A percentile compares a stretch with the other conserved stretches of the same genome.
phyloP scores from a whole-genome alignment of 2,113 vertebrate genomes.

The Esox niger region DNA sequence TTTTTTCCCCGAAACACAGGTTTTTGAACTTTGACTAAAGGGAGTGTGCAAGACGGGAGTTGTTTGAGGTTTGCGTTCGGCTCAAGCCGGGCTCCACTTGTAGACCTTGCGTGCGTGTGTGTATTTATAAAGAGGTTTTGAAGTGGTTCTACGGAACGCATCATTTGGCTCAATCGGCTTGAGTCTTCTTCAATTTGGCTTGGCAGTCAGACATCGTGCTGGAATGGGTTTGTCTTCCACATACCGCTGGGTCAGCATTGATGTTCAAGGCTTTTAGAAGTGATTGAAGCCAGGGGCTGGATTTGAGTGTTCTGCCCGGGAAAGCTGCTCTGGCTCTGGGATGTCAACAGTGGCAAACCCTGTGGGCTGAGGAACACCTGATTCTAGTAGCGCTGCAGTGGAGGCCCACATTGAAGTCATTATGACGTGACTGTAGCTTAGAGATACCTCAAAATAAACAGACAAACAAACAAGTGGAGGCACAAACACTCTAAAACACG shows the following conservation, averaged over 20 bases:
- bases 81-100: constrained; percentile 38
- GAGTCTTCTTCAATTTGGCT: constrained; percentile 67
- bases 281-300: constrained; percentile 48
- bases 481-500: no score
- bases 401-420: neutral
- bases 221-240: constrained; percentile 48
- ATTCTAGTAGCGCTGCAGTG: neutral
- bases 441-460: neutral
- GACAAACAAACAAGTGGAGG: neutral
- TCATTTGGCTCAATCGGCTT: constrained; percentile 62
- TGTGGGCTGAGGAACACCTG: constrained; percentile 28
- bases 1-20: neutral
- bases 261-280: constrained; percentile 59
- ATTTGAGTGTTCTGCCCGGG: constrained; percentile 40
- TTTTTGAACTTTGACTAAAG: constrained; percentile 3
- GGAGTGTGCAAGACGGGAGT: constrained; percentile 31
- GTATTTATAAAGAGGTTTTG: constrained; percentile 62
- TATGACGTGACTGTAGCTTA: neutral
- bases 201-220: constrained; percentile 37
- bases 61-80: constrained; percentile 43
- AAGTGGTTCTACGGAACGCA: constrained; percentile 71
- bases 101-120: constrained; percentile 46
- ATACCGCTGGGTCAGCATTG: constrained; percentile 62
- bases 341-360: constrained; percentile 15
- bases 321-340: constrained; percentile 18